These are phyloP conservation scores for Hirudinaria manillensis DNA, from an alignment of 2,888 invertebrate species.

Conservation along the genomic window DNA sequence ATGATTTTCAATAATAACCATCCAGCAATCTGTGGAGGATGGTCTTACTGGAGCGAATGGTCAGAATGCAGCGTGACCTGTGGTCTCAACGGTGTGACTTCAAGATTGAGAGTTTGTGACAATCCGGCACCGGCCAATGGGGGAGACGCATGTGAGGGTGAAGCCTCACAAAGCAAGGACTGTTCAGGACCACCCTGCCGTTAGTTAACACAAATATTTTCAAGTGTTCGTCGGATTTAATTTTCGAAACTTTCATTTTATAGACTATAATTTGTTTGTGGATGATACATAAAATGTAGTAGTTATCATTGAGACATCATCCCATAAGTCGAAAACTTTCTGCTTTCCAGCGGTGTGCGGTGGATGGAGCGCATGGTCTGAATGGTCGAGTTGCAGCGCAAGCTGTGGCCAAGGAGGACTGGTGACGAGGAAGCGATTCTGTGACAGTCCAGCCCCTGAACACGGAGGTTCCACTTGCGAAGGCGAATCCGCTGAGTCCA, in stretches of 20 bases:
- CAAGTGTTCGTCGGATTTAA: too few species aligned
- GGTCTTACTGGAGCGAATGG: slow-evolving; percentile 36
- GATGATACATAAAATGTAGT: too few species aligned
- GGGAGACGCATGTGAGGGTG: slow-evolving; percentile 34
- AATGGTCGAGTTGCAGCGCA: slow-evolving; percentile 36
- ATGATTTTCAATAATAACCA: background rate
- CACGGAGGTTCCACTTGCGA: slow-evolving; percentile 41
- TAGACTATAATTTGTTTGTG: too few species aligned
- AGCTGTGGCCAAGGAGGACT: slow-evolving; percentile 34
- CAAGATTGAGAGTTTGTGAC: slow-evolving; percentile 34
- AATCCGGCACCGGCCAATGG: slow-evolving; percentile 36
- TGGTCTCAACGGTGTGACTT: slow-evolving; percentile 29
- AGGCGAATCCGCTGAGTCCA: slow-evolving; percentile 32
- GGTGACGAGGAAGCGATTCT: slow-evolving; percentile 30
- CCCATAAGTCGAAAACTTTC: too few species aligned
- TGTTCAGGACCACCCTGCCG: slow-evolving; percentile 34
- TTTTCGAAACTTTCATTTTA: too few species aligned
- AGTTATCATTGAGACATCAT: too few species aligned
- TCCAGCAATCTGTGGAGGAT: slow-evolving; percentile 34
- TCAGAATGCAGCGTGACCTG: slow-evolving; percentile 36
- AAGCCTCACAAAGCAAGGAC: slow-evolving; percentile 27
- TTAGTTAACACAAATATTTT: slow-evolving; percentile 5
- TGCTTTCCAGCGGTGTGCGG: slow-evolving; percentile 32
- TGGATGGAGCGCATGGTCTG: slow-evolving; percentile 34
- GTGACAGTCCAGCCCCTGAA: slow-evolving; percentile 39